Conservation (phyloP, 2,113 vertebrate species). For the Meriones unguiculatus region DNA sequence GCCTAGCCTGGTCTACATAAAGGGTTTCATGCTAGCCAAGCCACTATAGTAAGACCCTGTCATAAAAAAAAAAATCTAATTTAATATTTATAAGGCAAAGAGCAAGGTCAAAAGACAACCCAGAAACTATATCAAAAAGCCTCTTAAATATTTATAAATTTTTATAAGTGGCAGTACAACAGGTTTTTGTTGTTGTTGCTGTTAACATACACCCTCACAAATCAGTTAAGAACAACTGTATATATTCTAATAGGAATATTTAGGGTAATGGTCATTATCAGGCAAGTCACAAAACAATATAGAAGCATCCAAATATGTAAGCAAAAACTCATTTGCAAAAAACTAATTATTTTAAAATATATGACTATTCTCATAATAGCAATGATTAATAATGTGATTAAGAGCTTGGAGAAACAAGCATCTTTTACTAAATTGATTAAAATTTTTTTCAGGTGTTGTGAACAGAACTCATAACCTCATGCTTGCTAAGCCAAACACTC, state of each 20-base stretch:
- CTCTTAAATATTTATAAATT: constrained; percentile 15
- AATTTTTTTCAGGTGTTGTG: background rate
- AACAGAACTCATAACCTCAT: background rate
- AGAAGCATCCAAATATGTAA: background rate
- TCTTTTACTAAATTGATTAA: background rate
- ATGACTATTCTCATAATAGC: constrained; percentile 23
- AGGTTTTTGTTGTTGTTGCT: constrained; percentile 5
- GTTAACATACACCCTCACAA: constrained; percentile 57
- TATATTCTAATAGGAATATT: constrained; percentile 29
- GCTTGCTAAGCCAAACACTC: background rate
- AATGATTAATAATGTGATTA: background rate
- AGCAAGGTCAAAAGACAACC: background rate
- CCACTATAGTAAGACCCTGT: background rate
- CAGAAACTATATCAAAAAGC: constrained; percentile 8
- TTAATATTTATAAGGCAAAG: background rate
- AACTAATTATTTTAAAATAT: background rate
- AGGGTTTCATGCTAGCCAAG: background rate
- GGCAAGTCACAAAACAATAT: background rate
- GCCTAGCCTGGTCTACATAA: background rate
- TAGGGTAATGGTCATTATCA: background rate
- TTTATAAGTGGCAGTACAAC: constrained; percentile 1
- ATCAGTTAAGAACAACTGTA: background rate
- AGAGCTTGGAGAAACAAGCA: background rate
- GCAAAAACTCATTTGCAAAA: constrained; percentile 24
- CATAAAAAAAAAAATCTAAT: background rate